Conservation (phyloP, 2,888 invertebrate species). For the Baccha elongata region DNA sequence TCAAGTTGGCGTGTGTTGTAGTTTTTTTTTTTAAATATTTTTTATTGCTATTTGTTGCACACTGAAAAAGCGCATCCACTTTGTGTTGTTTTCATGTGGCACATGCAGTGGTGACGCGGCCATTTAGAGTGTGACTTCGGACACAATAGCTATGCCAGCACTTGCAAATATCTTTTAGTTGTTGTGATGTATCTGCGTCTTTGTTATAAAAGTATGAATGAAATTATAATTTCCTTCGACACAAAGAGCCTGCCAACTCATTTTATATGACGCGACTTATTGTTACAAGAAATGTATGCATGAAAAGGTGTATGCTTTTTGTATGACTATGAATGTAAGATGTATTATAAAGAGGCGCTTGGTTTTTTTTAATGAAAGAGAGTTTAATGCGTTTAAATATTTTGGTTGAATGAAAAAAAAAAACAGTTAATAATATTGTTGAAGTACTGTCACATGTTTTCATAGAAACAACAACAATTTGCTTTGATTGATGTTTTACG, state of each 20-base stretch:
- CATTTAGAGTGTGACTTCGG: slow-evolving; percentile 36
- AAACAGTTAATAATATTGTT: too few species aligned
- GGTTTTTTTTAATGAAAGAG: too few species aligned
- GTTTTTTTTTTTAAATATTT: not conserved
- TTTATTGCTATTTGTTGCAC: not conserved
- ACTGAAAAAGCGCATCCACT: slow-evolving; percentile 15
- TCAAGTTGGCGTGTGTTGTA: not conserved
- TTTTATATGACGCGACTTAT: not conserved
- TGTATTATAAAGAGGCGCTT: not conserved
- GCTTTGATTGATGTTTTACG: too few species aligned
- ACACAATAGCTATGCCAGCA: not conserved
- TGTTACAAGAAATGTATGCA: not conserved
- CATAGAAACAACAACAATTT: too few species aligned
- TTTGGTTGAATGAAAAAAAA: too few species aligned
- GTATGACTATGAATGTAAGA: not conserved
- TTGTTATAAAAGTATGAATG: not conserved
- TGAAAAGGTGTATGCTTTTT: not conserved
- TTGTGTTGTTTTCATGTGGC: slow-evolving; percentile 13
- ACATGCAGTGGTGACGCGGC: slow-evolving; percentile 2
- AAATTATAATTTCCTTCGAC: not conserved
- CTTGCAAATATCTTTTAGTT: slow-evolving; percentile 4
- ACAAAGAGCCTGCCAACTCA: not conserved
- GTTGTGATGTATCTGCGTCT: not conserved
- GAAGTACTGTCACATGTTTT: too few species aligned
- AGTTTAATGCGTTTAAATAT: too few species aligned